A percentile compares a stretch with the other conserved stretches of the same genome.
These are phyloP conservation scores for Notechis scutatus DNA, from an alignment of 2,113 vertebrate species.

Conservation along the genomic window DNA sequence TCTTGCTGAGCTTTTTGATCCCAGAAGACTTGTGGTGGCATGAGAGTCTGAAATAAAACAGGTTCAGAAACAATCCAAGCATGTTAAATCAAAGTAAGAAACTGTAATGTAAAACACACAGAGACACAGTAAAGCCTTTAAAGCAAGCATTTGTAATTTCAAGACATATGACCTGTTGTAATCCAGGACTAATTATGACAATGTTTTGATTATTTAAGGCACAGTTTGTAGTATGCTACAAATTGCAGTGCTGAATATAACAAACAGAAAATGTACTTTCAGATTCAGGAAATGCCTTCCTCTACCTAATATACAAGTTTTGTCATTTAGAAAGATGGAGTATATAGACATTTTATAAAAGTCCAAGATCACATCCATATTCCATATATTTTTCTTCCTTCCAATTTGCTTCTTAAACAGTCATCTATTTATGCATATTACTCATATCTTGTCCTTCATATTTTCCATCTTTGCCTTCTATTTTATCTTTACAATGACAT, in stretches of 20 bases:
- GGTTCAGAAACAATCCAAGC: conserved; percentile 62
- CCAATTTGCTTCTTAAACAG: neutral
- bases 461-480: neutral
- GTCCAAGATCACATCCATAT: neutral
- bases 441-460: neutral
- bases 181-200: conserved; percentile 50
- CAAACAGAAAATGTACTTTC: conserved; percentile 46
- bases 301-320: neutral
- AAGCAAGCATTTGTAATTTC: conserved; percentile 54
- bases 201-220: conserved; percentile 51
- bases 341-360: neutral
- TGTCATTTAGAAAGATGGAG: neutral
- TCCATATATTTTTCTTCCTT: neutral
- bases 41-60: conserved; percentile 68
- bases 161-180: conserved; percentile 46
- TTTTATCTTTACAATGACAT: neutral
- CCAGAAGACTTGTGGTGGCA: conserved; percentile 55
- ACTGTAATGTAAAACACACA: conserved; percentile 40
- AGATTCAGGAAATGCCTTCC: neutral
- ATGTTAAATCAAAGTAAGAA: conserved; percentile 62
- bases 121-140: conserved; percentile 46
- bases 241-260: conserved; percentile 34
- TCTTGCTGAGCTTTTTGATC: conserved; percentile 61
- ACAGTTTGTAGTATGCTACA: conserved; percentile 39
- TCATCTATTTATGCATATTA: neutral